phyloP scores from a whole-genome alignment of 2,888 invertebrate genomes.

The Carabus problematicus region DNA sequence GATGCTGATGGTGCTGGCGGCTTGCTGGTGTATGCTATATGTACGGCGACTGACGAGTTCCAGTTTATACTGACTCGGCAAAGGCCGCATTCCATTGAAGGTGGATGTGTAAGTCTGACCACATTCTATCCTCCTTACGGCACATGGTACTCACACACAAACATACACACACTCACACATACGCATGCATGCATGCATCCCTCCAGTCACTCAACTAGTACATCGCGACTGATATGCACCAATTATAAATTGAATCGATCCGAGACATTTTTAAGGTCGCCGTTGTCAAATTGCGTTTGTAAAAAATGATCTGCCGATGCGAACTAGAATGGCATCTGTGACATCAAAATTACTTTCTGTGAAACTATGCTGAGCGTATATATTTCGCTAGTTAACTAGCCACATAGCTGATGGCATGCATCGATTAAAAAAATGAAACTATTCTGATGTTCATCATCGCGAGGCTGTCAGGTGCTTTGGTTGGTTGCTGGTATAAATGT shows the following conservation, averaged over 20 bases:
- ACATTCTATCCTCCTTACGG: background rate
- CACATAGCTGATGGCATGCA: too few species aligned
- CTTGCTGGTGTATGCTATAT: too few species aligned
- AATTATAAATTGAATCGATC: background rate
- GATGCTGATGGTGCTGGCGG: too few species aligned
- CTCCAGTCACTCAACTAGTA: slow-evolving; percentile 4
- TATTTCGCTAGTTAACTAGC: too few species aligned
- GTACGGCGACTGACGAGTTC: too few species aligned
- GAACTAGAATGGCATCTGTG: background rate
- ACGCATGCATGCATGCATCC: background rate
- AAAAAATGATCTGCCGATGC: background rate
- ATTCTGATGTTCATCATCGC: too few species aligned
- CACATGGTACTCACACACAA: slow-evolving; percentile 9
- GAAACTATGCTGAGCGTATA: too few species aligned
- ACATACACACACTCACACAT: slow-evolving; percentile 14
- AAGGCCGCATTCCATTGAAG: slow-evolving; percentile 35
- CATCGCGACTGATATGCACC: slow-evolving; percentile 5
- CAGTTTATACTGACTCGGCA: slow-evolving; percentile 11
- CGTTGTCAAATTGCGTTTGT: background rate
- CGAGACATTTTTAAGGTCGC: background rate
- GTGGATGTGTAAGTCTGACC: slow-evolving; percentile 5
- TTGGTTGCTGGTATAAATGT: too few species aligned
- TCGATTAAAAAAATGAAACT: too few species aligned
- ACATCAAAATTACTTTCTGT: background rate
- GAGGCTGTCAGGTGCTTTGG: too few species aligned